These are phyloP conservation scores for Dyspetes luteomarginatus DNA, from an alignment of 2,888 invertebrate genomes.

Conservation along the genomic window DNA sequence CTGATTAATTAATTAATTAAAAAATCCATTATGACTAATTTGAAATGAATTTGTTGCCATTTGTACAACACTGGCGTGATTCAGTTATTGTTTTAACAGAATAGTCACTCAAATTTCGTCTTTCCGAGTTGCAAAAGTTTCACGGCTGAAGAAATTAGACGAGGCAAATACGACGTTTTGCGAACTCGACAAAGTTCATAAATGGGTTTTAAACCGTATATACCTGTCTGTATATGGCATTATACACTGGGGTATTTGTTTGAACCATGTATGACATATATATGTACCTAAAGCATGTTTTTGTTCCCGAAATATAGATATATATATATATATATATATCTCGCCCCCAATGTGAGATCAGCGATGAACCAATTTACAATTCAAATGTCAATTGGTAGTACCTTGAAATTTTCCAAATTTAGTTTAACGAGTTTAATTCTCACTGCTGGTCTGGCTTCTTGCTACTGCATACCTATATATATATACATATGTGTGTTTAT, in stretches of 20 bases:
- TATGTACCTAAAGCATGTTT: no score
- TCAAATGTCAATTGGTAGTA: slow-evolving; percentile 77
- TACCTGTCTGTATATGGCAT: background rate
- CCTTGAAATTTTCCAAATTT: slow-evolving; percentile 76
- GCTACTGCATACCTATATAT: slow-evolving; percentile 1
- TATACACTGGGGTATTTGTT: slow-evolving; percentile 12
- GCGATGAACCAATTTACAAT: slow-evolving; percentile 75
- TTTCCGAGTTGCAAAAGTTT: background rate
- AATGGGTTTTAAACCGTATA: slow-evolving; percentile 70
- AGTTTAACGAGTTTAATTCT: slow-evolving; percentile 70
- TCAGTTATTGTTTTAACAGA: slow-evolving; percentile 14
- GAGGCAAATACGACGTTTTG: slow-evolving; percentile 20
- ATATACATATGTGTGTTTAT: background rate
- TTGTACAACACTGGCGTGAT: background rate
- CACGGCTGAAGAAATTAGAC: background rate
- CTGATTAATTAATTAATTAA: background rate
- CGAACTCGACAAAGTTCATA: slow-evolving; percentile 65
- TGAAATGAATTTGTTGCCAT: background rate
- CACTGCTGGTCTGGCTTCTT: slow-evolving; percentile 36
- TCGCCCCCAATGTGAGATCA: slow-evolving; percentile 35
- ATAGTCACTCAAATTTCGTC: background rate
- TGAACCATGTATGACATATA: background rate
- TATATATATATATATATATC: slow-evolving; percentile 2
- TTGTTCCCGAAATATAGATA: background rate
- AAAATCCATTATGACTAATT: background rate